Evolutionary conservation across 2,113 vertebrate genomes (phyloP).

Genomic region (Tyrannus savana): DNA sequence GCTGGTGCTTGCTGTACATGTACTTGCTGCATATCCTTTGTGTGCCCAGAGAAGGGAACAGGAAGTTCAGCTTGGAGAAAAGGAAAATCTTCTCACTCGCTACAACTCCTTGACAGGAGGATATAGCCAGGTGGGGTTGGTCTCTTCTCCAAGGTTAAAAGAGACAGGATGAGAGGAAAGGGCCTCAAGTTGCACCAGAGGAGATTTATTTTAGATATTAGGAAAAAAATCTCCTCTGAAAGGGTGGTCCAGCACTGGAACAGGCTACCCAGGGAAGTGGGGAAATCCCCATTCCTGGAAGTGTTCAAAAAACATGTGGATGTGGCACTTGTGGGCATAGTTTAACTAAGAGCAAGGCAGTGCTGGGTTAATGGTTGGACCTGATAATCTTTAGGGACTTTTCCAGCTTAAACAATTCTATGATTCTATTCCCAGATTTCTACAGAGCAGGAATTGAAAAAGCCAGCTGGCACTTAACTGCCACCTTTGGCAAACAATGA

Average conservation of each 20-base stretch:
- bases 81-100: not conserved
- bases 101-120: not conserved
- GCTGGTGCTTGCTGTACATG: not conserved
- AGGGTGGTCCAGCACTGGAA: not conserved
- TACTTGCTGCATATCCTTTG: not conserved
- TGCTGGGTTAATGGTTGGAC: not conserved
- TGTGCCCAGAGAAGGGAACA: not conserved
- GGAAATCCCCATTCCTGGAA: not conserved
- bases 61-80: not conserved
- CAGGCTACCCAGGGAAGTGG: not conserved
- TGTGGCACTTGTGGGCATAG: not conserved
- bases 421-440: not conserved
- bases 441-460: not conserved
- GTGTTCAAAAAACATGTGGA: not conserved
- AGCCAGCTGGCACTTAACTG: not conserved
- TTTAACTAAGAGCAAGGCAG: not conserved
- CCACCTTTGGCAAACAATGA: not conserved
- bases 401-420: not conserved
- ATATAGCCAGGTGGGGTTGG: rapidly evolving
- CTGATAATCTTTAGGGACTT: not conserved
- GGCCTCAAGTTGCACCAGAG: not conserved
- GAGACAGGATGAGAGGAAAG: not conserved
- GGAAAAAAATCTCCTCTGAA: not conserved
- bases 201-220: not conserved
- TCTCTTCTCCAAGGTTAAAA: not conserved